phyloP scores from a whole-genome alignment of 2,113 vertebrate species.

The Triplophysa rosa region DNA sequence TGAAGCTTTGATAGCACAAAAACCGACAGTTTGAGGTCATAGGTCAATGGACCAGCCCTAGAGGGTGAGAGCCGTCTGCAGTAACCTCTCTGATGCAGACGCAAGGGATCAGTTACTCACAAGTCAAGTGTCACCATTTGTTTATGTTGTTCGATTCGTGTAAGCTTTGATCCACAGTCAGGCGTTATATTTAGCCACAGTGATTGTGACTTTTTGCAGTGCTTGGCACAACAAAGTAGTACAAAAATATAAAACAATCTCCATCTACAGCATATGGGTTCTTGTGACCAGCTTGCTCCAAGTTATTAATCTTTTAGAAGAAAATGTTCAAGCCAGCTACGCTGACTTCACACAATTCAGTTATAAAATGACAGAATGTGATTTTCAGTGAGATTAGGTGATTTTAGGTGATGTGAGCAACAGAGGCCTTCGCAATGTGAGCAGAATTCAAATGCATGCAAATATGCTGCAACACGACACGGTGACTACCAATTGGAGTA shows the following conservation, averaged over 20 bases:
- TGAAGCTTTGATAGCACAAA: slow-evolving; percentile 55
- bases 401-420: background rate
- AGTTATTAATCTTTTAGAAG: background rate
- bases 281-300: background rate
- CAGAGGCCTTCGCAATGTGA: too few relatives aligned
- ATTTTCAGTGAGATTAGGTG: too few relatives aligned
- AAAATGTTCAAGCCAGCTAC: too few relatives aligned
- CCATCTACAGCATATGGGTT: background rate
- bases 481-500: too few relatives aligned
- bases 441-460: too few relatives aligned
- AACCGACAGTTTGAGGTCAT: slow-evolving; percentile 52
- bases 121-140: slow-evolving; percentile 15
- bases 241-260: background rate
- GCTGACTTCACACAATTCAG: background rate
- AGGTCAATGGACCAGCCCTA: slow-evolving; percentile 38
- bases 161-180: slow-evolving; percentile 15
- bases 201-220: background rate
- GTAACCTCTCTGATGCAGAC: background rate
- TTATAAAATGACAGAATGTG: background rate
- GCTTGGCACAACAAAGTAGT: background rate
- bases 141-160: slow-evolving; percentile 24
- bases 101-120: slow-evolving; percentile 20
- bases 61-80: background rate
- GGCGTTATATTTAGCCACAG: slow-evolving; percentile 2
- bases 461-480: too few relatives aligned